phyloP scores from a whole-genome alignment of 2,797 vertebrate species.

The Danio jaintianensis region DNA sequence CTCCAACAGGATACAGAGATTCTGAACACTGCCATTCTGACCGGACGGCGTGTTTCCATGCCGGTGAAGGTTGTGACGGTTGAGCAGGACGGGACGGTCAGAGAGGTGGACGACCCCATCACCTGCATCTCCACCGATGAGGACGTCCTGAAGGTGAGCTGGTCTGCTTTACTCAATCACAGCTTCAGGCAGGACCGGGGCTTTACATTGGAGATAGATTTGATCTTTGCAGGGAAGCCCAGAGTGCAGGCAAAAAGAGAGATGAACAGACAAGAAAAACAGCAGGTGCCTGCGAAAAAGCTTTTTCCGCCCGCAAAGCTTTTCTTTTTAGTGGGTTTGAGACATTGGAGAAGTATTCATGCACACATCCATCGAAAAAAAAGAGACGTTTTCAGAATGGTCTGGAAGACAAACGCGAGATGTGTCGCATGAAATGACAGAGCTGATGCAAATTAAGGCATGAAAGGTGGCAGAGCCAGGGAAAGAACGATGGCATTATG shows the following conservation, averaged over 20 bases:
- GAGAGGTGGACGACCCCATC: constrained; percentile 76
- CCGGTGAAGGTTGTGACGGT: constrained; percentile 81
- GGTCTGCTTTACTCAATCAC: not conserved
- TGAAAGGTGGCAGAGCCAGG: constrained; percentile 13
- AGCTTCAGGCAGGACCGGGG: not conserved
- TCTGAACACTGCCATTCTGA: constrained; percentile 81
- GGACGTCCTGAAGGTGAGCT: constrained; percentile 78
- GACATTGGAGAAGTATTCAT: not conserved
- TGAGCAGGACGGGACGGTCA: constrained; percentile 78
- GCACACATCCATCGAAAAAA: not conserved
- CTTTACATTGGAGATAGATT: not conserved
- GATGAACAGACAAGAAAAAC: constrained; percentile 22
- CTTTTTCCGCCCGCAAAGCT: not conserved
- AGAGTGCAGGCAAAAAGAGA: constrained; percentile 1
- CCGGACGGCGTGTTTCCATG: constrained; percentile 73
- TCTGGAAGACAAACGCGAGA: constrained; percentile 4
- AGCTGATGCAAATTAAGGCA: constrained; percentile 19
- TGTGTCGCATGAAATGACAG: constrained; percentile 21
- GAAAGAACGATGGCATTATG: constrained; percentile 20
- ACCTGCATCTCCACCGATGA: constrained; percentile 79
- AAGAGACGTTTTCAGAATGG: not conserved
- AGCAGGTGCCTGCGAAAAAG: not conserved
- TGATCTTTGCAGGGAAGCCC: constrained; percentile 2
- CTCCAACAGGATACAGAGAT: constrained; percentile 77
- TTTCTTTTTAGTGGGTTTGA: constrained; percentile 21